phyloP scores from a whole-genome alignment of 2,888 invertebrate genomes.

The Peribatodes rhomboidaria region DNA sequence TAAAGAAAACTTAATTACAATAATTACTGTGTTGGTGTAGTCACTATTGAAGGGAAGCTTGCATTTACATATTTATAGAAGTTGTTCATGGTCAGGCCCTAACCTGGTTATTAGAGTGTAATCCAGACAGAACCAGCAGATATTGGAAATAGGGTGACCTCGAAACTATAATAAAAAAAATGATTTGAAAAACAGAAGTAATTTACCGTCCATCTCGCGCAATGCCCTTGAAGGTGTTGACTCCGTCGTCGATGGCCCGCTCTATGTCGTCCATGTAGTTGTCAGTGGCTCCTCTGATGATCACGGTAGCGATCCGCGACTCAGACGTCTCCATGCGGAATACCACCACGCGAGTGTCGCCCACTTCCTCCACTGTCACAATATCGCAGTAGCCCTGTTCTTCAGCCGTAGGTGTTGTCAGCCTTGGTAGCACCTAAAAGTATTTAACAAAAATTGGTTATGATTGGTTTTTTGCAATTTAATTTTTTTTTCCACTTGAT shows the following conservation, averaged over 20 bases:
- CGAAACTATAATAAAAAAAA: too few relatives aligned
- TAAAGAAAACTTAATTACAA: too few relatives aligned
- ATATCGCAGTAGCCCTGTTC: conserved; percentile 97
- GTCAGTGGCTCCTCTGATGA: conserved; percentile 98
- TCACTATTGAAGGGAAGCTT: too few relatives aligned
- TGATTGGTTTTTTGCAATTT: too few relatives aligned
- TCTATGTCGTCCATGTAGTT: conserved; percentile 99
- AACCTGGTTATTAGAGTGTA: too few relatives aligned
- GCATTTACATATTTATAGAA: too few relatives aligned
- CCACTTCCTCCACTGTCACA: conserved; percentile 96
- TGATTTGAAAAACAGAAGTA: neutral
- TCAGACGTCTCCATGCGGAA: conserved; percentile 95
- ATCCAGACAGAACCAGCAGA: too few relatives aligned
- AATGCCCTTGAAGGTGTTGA: conserved; percentile 98
- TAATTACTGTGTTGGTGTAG: too few relatives aligned
- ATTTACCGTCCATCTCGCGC: conserved; percentile 89
- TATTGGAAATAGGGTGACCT: too few relatives aligned
- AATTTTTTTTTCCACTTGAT: too few relatives aligned
- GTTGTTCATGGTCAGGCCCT: too few relatives aligned
- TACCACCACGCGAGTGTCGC: conserved; percentile 97
- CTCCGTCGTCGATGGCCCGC: conserved; percentile 98
- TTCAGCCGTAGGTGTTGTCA: conserved; percentile 93
- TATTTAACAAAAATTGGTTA: neutral
- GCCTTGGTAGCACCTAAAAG: conserved; percentile 86
- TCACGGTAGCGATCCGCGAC: conserved; percentile 96